Evolutionary conservation across 2,888 invertebrate genomes (phyloP), one percentile per base, ranked within the genome.

Genomic region (Rhodophaea formosa): DNA sequence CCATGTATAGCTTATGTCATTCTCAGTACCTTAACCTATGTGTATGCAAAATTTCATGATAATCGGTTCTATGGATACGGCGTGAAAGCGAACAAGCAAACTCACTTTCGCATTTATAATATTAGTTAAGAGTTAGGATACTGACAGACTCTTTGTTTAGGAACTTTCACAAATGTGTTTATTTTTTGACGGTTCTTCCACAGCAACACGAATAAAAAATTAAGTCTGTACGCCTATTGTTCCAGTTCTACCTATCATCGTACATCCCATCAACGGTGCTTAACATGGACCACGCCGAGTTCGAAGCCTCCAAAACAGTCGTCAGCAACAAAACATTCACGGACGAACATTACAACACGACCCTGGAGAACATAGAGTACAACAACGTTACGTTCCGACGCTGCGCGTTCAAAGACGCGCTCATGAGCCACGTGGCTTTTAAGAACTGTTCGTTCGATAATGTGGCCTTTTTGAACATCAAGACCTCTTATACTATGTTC

Each of bases 351-450:
- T 94, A 94, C 80, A 94, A 93, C 71, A 82, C 81, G 10, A 93
- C 94, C 0, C 53, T 87, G 3, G 87, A 95, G 69, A 96, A 96
- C 77, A 81, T 93, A 12, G 92, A 93, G 63, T 95, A 93, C 72
- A 82, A 79, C 59, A 90, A 93, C 60, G 92, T 92, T 1, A 86
- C 87, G 12, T 95, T 95, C 79, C 77, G 79, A 32, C 93, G 94
- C 62, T 94, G 94, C 72, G 93, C 93, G 16, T 95, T 95, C 77
- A 90, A 91, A 16, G 94, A 94, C 67, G 89, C 95, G 80, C 85
- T 95, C 66, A 90, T 96, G 78, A 95, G 94, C 61, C 95, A 96
- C 70, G 95, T 95, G 16, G 87, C 93, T 59, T 96, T 96, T 79
- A 84, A 88, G 66, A 95, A 95, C 72, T 95, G 96, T 75, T 91